Percentiles rank a stretch among this genome's conserved stretches.
These are phyloP conservation scores for Geotrupes spiniger DNA, from an alignment of 2,888 invertebrate species.

Conservation along the genomic window DNA sequence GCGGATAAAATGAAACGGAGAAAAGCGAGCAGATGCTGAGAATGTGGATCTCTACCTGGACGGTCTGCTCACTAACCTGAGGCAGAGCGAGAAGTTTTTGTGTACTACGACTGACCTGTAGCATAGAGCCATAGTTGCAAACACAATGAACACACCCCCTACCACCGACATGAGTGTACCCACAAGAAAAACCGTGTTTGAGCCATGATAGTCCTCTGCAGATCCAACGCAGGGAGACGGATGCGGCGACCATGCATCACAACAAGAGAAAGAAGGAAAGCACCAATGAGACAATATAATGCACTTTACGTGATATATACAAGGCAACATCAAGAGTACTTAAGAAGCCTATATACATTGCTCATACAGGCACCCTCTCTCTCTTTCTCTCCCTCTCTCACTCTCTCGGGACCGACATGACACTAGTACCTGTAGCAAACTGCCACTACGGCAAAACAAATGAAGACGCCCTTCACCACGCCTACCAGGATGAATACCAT, in stretches of 20 bases:
- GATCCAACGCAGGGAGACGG: slow-evolving; percentile 47
- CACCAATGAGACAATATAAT: slow-evolving; percentile 51
- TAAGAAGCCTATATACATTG: slow-evolving; percentile 48
- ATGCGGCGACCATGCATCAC: slow-evolving; percentile 56
- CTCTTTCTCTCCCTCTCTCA: slow-evolving; percentile 30
- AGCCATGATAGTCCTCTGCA: slow-evolving; percentile 95
- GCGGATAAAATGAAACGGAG: slow-evolving; percentile 17
- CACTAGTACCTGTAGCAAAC: slow-evolving; percentile 87
- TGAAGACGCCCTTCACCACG: slow-evolving; percentile 91
- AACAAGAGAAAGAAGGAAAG: slow-evolving; percentile 57
- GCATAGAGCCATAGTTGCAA: slow-evolving; percentile 98
- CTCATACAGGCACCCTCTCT: slow-evolving; percentile 32
- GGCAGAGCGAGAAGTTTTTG: slow-evolving; percentile 98
- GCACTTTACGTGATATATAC: slow-evolving; percentile 32
- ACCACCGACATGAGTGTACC: slow-evolving; percentile 98
- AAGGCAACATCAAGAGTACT: slow-evolving; percentile 41
- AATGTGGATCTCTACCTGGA: slow-evolving; percentile 62
- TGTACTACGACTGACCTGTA: slow-evolving; percentile 99
- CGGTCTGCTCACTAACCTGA: slow-evolving; percentile 96
- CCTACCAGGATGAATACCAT: slow-evolving; percentile 92
- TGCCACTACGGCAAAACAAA: slow-evolving; percentile 92
- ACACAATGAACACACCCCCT: slow-evolving; percentile 98
- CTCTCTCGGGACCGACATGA: slow-evolving; percentile 32
- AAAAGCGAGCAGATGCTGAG: slow-evolving; percentile 45
- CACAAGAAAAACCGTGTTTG: slow-evolving; percentile 96